phyloP scores from a whole-genome alignment of 2,113 vertebrate species.

The Casuarius casuarius region DNA sequence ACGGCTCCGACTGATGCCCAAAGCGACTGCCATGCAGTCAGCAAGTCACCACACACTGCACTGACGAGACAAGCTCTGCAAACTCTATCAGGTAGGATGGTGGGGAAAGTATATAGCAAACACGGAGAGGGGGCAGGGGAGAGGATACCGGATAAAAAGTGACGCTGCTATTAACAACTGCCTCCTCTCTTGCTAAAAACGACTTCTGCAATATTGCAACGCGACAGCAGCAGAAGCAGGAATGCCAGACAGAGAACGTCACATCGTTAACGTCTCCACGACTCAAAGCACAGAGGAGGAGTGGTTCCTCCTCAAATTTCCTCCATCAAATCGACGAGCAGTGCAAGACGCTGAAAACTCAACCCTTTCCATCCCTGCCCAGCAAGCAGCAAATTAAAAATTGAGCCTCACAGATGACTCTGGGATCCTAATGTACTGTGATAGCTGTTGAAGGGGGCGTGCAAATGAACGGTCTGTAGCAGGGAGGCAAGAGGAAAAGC shows the following conservation, averaged over 20 bases:
- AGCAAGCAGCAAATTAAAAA: background rate
- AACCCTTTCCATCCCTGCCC: background rate
- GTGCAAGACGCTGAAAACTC: background rate
- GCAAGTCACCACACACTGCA: conserved; percentile 2
- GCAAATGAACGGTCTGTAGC: background rate
- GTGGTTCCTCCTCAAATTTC: background rate
- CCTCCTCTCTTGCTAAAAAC: background rate
- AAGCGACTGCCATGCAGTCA: background rate
- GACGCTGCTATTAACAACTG: background rate
- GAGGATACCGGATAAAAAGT: background rate
- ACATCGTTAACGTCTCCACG: background rate
- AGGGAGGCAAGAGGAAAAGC: background rate
- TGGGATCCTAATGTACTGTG: background rate
- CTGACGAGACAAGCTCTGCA: background rate
- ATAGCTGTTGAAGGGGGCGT: background rate
- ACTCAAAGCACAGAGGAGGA: background rate
- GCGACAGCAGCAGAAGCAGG: background rate
- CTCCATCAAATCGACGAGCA: background rate
- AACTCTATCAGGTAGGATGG: background rate
- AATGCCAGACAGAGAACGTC: background rate
- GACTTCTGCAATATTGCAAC: background rate
- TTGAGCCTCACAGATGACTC: background rate
- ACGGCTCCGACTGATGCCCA: background rate
- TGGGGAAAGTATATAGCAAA: background rate
- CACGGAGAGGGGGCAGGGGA: background rate